Evolutionary conservation across 2,888 invertebrate genomes (phyloP), one percentile per base, ranked within the genome.

Genomic region (Chironomus riparius): DNA sequence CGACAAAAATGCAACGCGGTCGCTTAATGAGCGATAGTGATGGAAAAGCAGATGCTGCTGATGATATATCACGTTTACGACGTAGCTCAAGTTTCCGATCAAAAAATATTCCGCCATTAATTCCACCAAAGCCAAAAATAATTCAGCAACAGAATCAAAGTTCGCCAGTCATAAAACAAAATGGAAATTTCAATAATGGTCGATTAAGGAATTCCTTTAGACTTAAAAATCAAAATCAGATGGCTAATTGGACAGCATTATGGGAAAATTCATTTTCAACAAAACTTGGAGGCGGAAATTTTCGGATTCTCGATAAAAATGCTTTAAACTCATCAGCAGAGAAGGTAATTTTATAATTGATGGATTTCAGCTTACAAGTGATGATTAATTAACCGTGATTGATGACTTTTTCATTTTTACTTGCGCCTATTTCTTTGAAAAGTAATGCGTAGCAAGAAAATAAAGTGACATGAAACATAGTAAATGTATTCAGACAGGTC

Each of bases 251-350:
- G 83, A 80, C 80, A 77, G 78, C 79, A 15, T 78, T 83, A 71
- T 83, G 83, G 81, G 82, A 83, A 77, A 81, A 80, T 77, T 82
- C 84, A 22, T 78, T 83, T 65, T 79, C 80, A 15, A 76, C 80
- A 77, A 80, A 81, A 38, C 78, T 78, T 68, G 79, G 79, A 76
- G 81, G 81, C 62, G 81, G 82, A 77, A 79, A 80, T 79, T 81
- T 81, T 69, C 83, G 83, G 79, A 80, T 81, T 77, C 83, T 80
- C 78, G 83, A 84, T 79, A 82, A 82, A 21, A 62, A 50, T 6
- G 5, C 76, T 10, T 18, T 65, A 28, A 50, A 62, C 21, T 18
- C 15, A 15, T n/a, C n/a, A 38, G 12, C 21, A 3, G 61, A 22
- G 6, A 65, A 74, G 74, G 74, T 74, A 74, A 38, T 15, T 21